These are phyloP conservation scores for Caenorhabditis wallacei DNA, from an alignment of 2,888 invertebrate species.

Conservation along the genomic window DNA sequence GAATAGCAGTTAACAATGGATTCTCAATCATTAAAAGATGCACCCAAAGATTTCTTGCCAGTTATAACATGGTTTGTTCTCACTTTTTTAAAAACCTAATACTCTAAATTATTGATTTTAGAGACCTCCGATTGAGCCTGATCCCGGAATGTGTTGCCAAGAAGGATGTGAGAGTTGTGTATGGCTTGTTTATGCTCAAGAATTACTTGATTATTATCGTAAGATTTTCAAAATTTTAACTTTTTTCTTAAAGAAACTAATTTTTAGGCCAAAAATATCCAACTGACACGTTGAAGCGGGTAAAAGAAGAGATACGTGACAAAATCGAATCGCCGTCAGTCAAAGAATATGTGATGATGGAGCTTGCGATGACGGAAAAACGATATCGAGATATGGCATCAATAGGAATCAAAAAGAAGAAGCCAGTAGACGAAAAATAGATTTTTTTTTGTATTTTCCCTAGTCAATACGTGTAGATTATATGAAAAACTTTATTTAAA, in stretches of 20 bases:
- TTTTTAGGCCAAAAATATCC: conserved; percentile 55
- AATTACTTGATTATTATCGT: conserved; percentile 74
- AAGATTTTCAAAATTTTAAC: conserved; percentile 3
- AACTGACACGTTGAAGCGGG: conserved; percentile 21
- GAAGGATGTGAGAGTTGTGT: conserved; percentile 79
- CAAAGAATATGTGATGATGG: conserved; percentile 58
- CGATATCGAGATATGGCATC: conserved; percentile 38
- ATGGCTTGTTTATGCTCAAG: conserved; percentile 77
- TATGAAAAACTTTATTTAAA: conserved; percentile 11
- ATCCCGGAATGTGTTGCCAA: conserved; percentile 73
- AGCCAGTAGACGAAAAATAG: conserved; percentile 24
- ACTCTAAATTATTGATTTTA: conserved; percentile 13
- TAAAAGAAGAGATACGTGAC: conserved; percentile 52
- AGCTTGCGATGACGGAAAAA: conserved; percentile 52
- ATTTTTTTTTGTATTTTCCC: background rate
- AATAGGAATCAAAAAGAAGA: conserved; percentile 38
- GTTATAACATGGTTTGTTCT: conserved; percentile 40
- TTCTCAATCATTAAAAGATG: conserved; percentile 37
- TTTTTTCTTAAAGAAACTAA: background rate
- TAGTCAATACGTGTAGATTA: conserved; percentile 23
- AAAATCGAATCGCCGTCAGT: conserved; percentile 61
- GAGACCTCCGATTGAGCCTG: conserved; percentile 56
- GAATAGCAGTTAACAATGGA: conserved; percentile 45
- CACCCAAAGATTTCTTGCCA: conserved; percentile 46
- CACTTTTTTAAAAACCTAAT: background rate